Evolutionary conservation across 2,113 vertebrate genomes (phyloP).

Genomic region (Hyperopisus bebe): DNA sequence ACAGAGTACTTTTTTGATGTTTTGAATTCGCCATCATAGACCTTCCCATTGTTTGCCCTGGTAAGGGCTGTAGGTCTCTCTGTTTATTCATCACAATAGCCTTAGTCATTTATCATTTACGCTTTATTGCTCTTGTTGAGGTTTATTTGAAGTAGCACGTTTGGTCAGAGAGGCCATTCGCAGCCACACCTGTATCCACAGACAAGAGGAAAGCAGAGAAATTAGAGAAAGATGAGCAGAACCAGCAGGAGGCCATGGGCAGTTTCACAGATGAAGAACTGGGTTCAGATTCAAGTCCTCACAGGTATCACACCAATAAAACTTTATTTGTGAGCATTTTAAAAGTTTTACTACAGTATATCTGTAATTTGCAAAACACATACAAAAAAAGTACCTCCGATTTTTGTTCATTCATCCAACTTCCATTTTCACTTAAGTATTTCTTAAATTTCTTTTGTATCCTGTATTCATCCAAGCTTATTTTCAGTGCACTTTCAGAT

Average conservation of each 20-base stretch:
- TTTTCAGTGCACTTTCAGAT: not conserved
- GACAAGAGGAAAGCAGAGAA: not conserved
- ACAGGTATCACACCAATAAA: not conserved
- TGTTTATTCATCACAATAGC: not conserved
- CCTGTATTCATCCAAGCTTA: not conserved
- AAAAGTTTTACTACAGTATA: not conserved
- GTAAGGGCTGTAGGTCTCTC: not conserved
- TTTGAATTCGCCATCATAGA: not conserved
- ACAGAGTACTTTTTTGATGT: not conserved
- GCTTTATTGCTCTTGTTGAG: not conserved
- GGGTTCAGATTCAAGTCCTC: not conserved
- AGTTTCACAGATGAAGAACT: not conserved
- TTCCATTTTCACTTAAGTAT: not conserved
- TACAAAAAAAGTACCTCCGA: too few relatives aligned
- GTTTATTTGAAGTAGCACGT: not conserved
- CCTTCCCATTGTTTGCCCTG: not conserved
- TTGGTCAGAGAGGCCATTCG: not conserved
- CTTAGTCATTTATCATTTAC: not conserved
- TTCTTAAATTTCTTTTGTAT: not conserved
- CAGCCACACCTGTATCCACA: not conserved
- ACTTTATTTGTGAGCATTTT: not conserved
- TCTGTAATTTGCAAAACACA: not conserved
- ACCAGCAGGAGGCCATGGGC: not conserved
- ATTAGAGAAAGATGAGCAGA: not conserved
- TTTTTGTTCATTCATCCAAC: too few relatives aligned